Base-by-base conservation (phyloP, 2,888 invertebrate genomes). In the Colletes collaris region DNA sequence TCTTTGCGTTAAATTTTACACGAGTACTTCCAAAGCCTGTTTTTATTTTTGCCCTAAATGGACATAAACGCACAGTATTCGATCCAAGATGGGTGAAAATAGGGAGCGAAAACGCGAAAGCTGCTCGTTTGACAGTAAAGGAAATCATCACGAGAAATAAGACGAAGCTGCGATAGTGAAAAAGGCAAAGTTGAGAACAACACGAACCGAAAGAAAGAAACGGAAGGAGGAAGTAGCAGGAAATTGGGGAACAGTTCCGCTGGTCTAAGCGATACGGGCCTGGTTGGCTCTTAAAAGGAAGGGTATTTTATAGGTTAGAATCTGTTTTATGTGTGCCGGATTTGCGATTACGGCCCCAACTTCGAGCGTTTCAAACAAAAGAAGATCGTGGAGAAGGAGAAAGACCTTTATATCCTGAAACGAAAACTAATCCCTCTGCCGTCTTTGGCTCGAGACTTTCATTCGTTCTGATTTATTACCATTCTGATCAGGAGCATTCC, bases 251-350 rank as follows among this genome's bases (percentile, higher is more conserved):
- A 64, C 63, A 73, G 79, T 74, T 82, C 27, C 78, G 52, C 75
- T 68, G 73, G 59, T 62, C 64, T 79, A 77, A 83, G 78, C 65
- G 60, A 56, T 49, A 59, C 68, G 53, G 27, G 69, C 76, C 59
- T 64, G 55, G 62, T 46, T 55, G 55, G 52, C 50, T 86, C 80
- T 84, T 62, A 65, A 78, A 85, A 83, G 82, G 81, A 86, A 87
- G 84, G 77, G 79, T 84, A 84, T 89, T 91, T 91, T 90, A 91
- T 89, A 87, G 89, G 79, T 88, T 84, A 81, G 89, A 91, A 91
- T 91, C 88, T 87, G 80, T 89, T 91, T 91, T 91, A 91, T 88
- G 88, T 82, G 82, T 75, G 76, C 76, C 80, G 86, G 86, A 89
- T 89, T 88, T 83, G 87, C 86, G 85, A 90, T 90, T 90, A 90